Evolutionary conservation across 2,888 invertebrate species (phyloP).

Genomic region (Minunthozetes semirufus): DNA sequence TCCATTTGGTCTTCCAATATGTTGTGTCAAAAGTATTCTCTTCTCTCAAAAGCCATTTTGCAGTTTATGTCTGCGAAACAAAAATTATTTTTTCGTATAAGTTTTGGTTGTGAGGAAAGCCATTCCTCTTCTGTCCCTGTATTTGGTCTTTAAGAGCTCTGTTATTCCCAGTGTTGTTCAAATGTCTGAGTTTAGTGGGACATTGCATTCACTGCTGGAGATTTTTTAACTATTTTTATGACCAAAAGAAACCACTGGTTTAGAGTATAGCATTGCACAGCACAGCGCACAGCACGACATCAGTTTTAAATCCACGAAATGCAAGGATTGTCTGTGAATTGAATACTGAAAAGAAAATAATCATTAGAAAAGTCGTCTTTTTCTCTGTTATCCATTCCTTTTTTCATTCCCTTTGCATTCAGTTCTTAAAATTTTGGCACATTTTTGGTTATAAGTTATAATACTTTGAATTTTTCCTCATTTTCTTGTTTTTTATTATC

Average conservation of each 20-base stretch:
- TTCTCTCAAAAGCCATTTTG: not conserved
- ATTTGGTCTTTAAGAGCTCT: not conserved
- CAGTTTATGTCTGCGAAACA: not conserved
- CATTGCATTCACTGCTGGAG: slow-evolving; percentile 19
- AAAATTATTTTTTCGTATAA: not conserved
- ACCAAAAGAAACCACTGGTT: not conserved
- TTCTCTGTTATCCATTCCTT: not conserved
- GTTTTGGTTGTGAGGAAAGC: not conserved
- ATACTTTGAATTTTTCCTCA: not conserved
- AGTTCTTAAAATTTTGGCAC: not conserved
- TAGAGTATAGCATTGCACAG: slow-evolving; percentile 7
- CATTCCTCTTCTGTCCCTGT: not conserved
- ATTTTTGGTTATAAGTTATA: not conserved
- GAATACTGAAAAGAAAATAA: slow-evolving; percentile 24
- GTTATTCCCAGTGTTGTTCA: not conserved
- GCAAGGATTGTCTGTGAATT: slow-evolving; percentile 25
- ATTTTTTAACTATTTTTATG: slow-evolving; percentile 26
- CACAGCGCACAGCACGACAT: slow-evolving; percentile 15
- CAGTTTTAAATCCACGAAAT: not conserved
- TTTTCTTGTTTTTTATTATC: not conserved
- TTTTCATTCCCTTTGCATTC: not conserved
- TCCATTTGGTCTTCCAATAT: not conserved
- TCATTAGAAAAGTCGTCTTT: not conserved
- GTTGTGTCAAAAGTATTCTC: not conserved
- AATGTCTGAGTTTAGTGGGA: slow-evolving; percentile 22